phyloP scores from a whole-genome alignment of 2,888 invertebrate species.

The Dioctria linearis region DNA sequence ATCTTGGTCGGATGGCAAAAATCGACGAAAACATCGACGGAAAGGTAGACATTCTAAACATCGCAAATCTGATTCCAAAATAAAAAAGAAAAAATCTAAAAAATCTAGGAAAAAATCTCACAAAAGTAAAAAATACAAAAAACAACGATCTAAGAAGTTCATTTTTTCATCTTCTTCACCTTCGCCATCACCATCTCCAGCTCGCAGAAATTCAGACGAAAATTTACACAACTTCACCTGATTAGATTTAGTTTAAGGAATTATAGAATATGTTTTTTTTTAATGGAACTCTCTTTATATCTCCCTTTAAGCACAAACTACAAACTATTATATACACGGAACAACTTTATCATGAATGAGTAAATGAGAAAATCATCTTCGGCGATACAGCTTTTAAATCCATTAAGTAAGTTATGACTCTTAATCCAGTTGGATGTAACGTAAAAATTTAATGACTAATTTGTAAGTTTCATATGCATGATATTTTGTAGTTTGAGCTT shows the following conservation, averaged over 20 bases:
- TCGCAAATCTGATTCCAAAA: conserved; percentile 29
- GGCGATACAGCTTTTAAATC: too few relatives aligned
- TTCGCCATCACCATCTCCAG: conserved; percentile 21
- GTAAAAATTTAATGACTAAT: too few relatives aligned
- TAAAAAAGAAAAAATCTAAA: conserved; percentile 32
- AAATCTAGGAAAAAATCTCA: conserved; percentile 45
- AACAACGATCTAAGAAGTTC: conserved; percentile 42
- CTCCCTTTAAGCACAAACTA: conserved; percentile 1
- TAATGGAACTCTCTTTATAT: conserved; percentile 22
- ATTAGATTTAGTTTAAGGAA: conserved; percentile 38
- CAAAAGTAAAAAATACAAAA: conserved; percentile 31
- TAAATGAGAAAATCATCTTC: too few relatives aligned
- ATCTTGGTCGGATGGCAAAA: conserved; percentile 43
- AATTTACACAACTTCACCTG: conserved; percentile 5
- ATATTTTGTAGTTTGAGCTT: neutral
- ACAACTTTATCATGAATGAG: too few relatives aligned
- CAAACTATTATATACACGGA: too few relatives aligned
- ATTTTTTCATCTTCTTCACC: conserved; percentile 30
- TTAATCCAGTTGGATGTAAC: too few relatives aligned
- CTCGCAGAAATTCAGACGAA: conserved; percentile 13
- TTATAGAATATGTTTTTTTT: conserved; percentile 37
- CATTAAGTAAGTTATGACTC: too few relatives aligned
- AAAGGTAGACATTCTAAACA: conserved; percentile 33
- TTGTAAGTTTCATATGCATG: too few relatives aligned
- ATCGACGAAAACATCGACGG: conserved; percentile 19